Conservation (phyloP, 1,140 invertebrate genomes). For the Pteromalus puparum region DNA sequence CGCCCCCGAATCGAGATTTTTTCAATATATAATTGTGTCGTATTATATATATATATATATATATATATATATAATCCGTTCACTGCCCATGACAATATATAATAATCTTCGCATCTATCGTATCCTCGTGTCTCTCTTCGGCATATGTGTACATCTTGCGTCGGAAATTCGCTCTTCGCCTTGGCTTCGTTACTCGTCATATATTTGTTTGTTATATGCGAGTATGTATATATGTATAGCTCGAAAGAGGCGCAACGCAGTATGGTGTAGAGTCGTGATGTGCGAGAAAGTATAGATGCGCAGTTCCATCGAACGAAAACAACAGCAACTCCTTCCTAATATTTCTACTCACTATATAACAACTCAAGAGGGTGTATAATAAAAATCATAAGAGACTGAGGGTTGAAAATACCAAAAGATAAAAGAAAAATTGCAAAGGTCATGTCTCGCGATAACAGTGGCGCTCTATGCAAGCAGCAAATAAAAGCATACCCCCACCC, state of each 20-base stretch:
- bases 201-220: no score
- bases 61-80: neutral
- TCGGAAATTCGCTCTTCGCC: neutral
- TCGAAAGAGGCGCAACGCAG: neutral
- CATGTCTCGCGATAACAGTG: neutral
- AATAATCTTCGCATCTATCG: neutral
- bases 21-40: slow-evolving; percentile 45
- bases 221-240: neutral
- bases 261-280: neutral
- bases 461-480: slow-evolving; percentile 1
- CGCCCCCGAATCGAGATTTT: slow-evolving; percentile 63
- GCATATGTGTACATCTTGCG: neutral
- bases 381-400: neutral
- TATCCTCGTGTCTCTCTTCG: neutral
- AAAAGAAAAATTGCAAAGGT: neutral
- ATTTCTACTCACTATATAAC: no score
- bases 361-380: neutral
- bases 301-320: no score
- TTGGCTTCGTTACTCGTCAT: slow-evolving; percentile 12
- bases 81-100: neutral
- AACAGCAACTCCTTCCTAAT: no score
- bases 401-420: neutral
- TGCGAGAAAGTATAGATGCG: no score
- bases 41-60: no score
- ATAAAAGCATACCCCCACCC: neutral